These are phyloP conservation scores for Aphidoletes aphidimyza DNA, from an alignment of 2,888 invertebrate genomes.

Conservation along the genomic window DNA sequence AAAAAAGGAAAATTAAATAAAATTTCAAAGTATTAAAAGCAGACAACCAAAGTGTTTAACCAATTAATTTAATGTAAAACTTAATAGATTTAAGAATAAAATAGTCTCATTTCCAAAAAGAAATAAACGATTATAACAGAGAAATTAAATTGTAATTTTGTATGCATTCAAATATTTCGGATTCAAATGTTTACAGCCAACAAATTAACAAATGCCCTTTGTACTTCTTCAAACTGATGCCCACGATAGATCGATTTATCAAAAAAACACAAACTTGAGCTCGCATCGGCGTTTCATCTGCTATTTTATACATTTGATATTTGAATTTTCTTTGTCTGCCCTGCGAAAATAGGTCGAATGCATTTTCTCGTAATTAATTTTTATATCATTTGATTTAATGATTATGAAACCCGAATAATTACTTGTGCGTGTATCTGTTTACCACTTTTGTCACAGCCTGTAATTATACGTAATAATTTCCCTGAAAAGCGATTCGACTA, in stretches of 20 bases:
- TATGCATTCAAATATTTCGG: not conserved
- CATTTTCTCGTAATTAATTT: too few relatives aligned
- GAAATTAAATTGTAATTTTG: too few relatives aligned
- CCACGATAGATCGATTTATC: not conserved
- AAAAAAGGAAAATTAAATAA: not conserved
- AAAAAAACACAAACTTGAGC: too few relatives aligned
- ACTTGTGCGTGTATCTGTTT: slow-evolving; percentile 8
- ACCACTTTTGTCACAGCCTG: slow-evolving; percentile 21
- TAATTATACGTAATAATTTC: slow-evolving; percentile 10
- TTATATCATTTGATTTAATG: not conserved
- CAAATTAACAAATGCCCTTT: too few relatives aligned
- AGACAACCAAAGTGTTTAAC: slow-evolving; percentile 22
- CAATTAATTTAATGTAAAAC: slow-evolving; percentile 20
- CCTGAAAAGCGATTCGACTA: not conserved
- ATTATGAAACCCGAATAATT: not conserved
- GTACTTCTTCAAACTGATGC: too few relatives aligned
- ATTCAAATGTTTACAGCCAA: not conserved
- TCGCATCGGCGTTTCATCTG: too few relatives aligned
- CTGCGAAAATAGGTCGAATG: too few relatives aligned
- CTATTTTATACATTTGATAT: too few relatives aligned
- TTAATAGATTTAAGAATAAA: not conserved
- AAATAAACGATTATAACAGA: slow-evolving; percentile 19
- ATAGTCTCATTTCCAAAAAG: not conserved
- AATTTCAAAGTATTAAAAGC: too few relatives aligned
- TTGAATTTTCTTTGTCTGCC: too few relatives aligned